These are phyloP conservation scores for Heliothis virescens DNA, from an alignment of 1,140 invertebrate genomes.

Conservation along the genomic window DNA sequence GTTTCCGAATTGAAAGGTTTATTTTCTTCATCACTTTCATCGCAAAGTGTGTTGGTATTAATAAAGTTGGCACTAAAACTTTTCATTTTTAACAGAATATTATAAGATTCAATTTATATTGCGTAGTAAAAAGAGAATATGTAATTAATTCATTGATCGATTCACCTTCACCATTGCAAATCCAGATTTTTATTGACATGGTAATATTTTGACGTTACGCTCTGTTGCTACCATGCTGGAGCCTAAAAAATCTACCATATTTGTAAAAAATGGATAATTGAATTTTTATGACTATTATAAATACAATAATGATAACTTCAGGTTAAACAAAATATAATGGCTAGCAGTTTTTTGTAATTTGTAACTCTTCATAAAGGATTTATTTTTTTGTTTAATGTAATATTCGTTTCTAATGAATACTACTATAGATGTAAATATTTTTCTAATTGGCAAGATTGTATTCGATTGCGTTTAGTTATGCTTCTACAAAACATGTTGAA, in stretches of 20 bases:
- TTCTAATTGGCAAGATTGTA: no score
- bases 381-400: no score
- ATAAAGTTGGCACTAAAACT: not conserved
- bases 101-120: not conserved
- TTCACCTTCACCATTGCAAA: not conserved
- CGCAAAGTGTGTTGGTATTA: not conserved
- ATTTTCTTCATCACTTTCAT: not conserved
- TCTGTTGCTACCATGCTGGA: not conserved
- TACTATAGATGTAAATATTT: no score
- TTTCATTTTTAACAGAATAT: slow-evolving; percentile 1
- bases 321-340: no score
- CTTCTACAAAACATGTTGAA: no score
- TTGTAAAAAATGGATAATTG: not conserved
- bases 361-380: no score
- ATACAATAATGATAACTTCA: no score
- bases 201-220: slow-evolving; percentile 9
- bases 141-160: not conserved
- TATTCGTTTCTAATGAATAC: no score
- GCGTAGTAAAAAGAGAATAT: not conserved
- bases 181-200: slow-evolving; percentile 17
- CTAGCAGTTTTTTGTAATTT: no score
- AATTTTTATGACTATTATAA: no score
- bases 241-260: not conserved
- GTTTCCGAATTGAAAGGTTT: not conserved
- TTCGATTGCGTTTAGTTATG: no score